A percentile compares a stretch with the other conserved stretches of the same genome.
Conservation (phyloP, 2,888 invertebrate species). For the Aethes cnicana region DNA sequence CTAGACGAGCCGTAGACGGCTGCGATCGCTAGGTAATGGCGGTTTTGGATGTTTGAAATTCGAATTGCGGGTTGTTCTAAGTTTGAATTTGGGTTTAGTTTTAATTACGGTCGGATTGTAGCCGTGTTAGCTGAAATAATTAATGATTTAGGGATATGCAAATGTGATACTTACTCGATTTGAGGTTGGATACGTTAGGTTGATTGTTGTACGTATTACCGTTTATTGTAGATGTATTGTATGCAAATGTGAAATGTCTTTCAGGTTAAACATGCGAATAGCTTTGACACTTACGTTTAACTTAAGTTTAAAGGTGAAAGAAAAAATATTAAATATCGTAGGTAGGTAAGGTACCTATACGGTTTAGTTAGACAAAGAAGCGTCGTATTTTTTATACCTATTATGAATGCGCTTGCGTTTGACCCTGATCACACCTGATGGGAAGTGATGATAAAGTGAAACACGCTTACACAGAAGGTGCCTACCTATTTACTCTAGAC, state of each 20-base stretch:
- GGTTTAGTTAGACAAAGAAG: too few relatives aligned
- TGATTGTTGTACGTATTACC: background rate
- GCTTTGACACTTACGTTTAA: too few relatives aligned
- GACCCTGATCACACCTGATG: too few relatives aligned
- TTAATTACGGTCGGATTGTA: conserved; percentile 42
- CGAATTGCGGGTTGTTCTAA: conserved; percentile 35
- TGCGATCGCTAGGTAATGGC: conserved; percentile 42
- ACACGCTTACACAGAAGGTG: too few relatives aligned
- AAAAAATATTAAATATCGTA: too few relatives aligned
- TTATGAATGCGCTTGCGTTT: too few relatives aligned
- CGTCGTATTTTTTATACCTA: too few relatives aligned
- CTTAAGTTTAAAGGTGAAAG: too few relatives aligned
- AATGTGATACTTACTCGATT: background rate
- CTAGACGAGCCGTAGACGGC: conserved; percentile 75
- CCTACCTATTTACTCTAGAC: too few relatives aligned
- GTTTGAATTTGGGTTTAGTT: conserved; percentile 45
- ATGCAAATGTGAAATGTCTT: conserved; percentile 12
- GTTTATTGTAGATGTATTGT: conserved; percentile 1
- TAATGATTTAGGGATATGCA: background rate
- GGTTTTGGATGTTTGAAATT: conserved; percentile 39
- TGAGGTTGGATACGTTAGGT: background rate
- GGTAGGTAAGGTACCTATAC: too few relatives aligned
- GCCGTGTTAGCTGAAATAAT: conserved; percentile 12
- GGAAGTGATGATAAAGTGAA: too few relatives aligned
- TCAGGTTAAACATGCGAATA: background rate